Evolutionary conservation across 2,888 invertebrate genomes (phyloP).

Genomic region (Drosophila tanythrix): DNA sequence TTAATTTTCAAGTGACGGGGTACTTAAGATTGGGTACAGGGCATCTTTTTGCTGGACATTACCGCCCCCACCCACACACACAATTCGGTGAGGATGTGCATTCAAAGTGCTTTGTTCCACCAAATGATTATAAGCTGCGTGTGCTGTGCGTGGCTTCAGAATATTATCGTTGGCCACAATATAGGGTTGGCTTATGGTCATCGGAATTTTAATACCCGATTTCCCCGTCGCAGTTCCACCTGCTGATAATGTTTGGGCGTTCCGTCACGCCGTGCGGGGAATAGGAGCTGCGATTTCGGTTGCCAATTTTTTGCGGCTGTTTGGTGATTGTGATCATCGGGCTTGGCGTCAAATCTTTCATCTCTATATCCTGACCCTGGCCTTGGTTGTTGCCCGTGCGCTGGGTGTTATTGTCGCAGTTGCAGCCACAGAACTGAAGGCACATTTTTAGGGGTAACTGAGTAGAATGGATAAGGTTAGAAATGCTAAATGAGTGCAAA

Average conservation of each 20-base stretch:
- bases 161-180: slow-evolving; percentile 28
- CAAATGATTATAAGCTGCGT: neutral
- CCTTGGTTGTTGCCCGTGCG: neutral
- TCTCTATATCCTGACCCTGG: slow-evolving; percentile 31
- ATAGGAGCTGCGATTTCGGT: slow-evolving; percentile 26
- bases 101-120: neutral
- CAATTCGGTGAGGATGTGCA: neutral
- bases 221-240: slow-evolving; percentile 44
- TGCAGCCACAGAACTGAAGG: slow-evolving; percentile 19
- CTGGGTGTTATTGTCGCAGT: neutral
- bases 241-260: slow-evolving; percentile 13
- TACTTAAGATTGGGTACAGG: neutral
- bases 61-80: neutral
- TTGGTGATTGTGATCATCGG: slow-evolving; percentile 16
- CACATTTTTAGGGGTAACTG: slow-evolving; percentile 17
- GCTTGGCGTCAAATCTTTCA: slow-evolving; percentile 16
- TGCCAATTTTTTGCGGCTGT: slow-evolving; percentile 23
- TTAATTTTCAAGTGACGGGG: neutral
- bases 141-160: neutral
- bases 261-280: slow-evolving; percentile 9
- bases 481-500: neutral
- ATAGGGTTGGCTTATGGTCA: slow-evolving; percentile 44
- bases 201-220: slow-evolving; percentile 42
- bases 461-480: too few species aligned
- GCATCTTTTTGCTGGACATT: neutral